Conservation (phyloP, 1,140 invertebrate genomes). For the Apis cerana region DNA sequence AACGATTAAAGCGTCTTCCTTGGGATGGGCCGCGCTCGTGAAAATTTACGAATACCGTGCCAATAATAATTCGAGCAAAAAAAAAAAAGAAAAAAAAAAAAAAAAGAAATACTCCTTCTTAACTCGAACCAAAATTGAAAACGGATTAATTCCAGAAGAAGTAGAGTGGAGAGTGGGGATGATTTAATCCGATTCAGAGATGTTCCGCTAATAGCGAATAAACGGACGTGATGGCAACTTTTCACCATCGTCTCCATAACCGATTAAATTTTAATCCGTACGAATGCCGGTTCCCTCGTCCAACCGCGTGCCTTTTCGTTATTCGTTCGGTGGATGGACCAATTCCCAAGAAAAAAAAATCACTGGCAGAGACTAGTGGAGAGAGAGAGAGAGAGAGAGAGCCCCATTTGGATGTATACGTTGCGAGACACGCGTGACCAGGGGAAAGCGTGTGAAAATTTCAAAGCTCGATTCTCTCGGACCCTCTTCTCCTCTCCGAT, state of each 20-base stretch:
- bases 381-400: too few relatives aligned
- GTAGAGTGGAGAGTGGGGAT: not conserved
- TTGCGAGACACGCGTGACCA: not conserved
- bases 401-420: too few relatives aligned
- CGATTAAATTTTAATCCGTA: constrained; percentile 27
- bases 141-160: not conserved
- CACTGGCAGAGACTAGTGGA: too few relatives aligned
- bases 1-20: not conserved
- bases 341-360: too few relatives aligned
- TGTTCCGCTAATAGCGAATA: not conserved
- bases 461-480: constrained; percentile 2
- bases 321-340: too few relatives aligned
- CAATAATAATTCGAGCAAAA: not conserved
- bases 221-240: not conserved
- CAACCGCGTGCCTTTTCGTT: not conserved
- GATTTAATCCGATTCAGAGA: constrained; percentile 7
- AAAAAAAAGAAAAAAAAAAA: not conserved
- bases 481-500: not conserved
- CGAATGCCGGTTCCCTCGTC: not conserved
- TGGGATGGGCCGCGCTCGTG: not conserved
- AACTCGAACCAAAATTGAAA: not conserved
- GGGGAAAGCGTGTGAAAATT: not conserved
- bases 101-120: not conserved
- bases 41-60: not conserved
- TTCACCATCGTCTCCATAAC: not conserved